phyloP scores from a whole-genome alignment of 1,140 invertebrate genomes.

The Tenebrio molitor region DNA sequence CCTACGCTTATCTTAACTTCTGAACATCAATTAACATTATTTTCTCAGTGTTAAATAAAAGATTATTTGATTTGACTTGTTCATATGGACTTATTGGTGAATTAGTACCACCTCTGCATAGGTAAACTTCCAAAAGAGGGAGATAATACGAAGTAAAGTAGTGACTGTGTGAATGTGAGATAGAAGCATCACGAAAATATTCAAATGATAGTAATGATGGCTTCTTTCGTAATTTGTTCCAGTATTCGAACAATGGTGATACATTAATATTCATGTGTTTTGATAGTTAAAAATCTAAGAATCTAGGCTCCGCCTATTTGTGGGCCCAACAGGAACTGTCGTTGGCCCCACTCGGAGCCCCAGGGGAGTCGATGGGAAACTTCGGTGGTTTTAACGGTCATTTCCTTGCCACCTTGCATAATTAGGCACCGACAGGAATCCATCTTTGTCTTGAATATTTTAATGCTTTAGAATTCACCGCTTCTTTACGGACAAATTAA shows the following conservation, averaged over 20 bases:
- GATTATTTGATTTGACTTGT: too few relatives aligned
- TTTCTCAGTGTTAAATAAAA: too few relatives aligned
- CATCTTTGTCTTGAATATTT: conserved; percentile 10
- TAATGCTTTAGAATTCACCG: not conserved
- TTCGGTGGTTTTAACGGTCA: conserved; percentile 21
- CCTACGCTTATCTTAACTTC: too few relatives aligned
- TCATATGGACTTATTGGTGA: too few relatives aligned
- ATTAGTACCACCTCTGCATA: too few relatives aligned
- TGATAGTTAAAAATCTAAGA: not conserved
- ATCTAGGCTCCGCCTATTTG: conserved; percentile 10
- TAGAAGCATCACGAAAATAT: too few relatives aligned
- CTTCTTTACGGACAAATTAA: not conserved
- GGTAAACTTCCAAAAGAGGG: too few relatives aligned
- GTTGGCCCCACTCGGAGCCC: conserved; percentile 6
- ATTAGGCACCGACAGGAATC: conserved; percentile 13
- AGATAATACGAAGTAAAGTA: too few relatives aligned
- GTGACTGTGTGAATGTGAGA: too few relatives aligned
- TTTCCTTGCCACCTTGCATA: conserved; percentile 18
- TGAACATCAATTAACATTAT: too few relatives aligned
- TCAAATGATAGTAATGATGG: conserved; percentile 13
- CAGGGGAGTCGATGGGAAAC: conserved; percentile 19
- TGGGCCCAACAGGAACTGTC: not conserved
- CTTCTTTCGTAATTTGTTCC: not conserved
- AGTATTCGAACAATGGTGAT: not conserved
- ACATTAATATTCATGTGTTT: conserved; percentile 18